Evolutionary conservation across 2,888 invertebrate genomes (phyloP).

Genomic region (Nasonia oneida): DNA sequence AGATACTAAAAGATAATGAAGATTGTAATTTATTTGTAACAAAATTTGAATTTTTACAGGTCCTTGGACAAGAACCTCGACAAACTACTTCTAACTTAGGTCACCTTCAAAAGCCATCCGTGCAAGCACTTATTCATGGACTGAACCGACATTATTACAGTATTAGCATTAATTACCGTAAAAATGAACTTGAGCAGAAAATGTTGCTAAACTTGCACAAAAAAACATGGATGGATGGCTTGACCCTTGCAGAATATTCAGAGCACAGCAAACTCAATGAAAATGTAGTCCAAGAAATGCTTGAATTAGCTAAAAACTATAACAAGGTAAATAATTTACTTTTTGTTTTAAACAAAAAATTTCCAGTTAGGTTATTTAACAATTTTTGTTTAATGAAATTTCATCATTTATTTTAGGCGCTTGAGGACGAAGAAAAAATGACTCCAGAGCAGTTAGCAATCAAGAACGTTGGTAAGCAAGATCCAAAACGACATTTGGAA

Average conservation of each 20-base stretch:
- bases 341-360: conserved; percentile 16
- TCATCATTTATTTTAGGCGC: conserved; percentile 81
- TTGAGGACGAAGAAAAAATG: conserved; percentile 99
- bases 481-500: conserved; percentile 99
- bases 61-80: conserved; percentile 96
- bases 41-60: conserved; percentile 67
- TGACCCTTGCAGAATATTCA: conserved; percentile 93
- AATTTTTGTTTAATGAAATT: conserved; percentile 37
- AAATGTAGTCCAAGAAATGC: conserved; percentile 96
- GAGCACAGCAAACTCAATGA: conserved; percentile 97
- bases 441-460: conserved; percentile 99
- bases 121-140: conserved; percentile 99
- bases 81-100: conserved; percentile 99
- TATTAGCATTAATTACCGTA: conserved; percentile 99
- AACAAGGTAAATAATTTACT: conserved; percentile 84
- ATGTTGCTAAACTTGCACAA: conserved; percentile 99
- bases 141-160: conserved; percentile 99
- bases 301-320: conserved; percentile 98
- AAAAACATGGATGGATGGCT: conserved; percentile 99
- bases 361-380: background rate
- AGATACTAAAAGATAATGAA: background rate
- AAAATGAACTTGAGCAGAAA: conserved; percentile 99
- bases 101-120: conserved; percentile 98
- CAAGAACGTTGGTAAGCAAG: conserved; percentile 99
- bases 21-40: background rate